Conservation (phyloP, 2,113 vertebrate genomes). For the Ginglymostoma cirratum region DNA sequence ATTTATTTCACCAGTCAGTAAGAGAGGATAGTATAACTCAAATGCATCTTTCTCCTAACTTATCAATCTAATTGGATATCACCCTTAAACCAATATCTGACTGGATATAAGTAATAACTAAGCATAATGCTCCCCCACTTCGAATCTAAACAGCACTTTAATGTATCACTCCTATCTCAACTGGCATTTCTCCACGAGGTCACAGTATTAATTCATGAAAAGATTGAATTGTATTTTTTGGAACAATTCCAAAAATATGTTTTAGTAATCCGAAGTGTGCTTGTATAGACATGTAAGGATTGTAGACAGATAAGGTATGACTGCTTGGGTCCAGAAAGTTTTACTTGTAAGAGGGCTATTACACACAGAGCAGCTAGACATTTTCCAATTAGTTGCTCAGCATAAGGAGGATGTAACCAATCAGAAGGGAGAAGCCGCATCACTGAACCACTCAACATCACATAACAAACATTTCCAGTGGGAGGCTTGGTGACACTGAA, state of each 20-base stretch:
- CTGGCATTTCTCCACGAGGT: not conserved
- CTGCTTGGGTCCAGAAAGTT: not conserved
- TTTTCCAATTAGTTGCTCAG: not conserved
- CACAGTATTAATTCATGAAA: constrained; percentile 23
- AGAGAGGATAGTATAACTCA: not conserved
- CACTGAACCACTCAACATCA: not conserved
- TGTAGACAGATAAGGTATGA: not conserved
- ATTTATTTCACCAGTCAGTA: not conserved
- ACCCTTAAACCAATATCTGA: not conserved
- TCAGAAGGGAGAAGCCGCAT: not conserved
- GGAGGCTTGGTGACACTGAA: not conserved
- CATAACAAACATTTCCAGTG: not conserved
- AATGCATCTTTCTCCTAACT: not conserved
- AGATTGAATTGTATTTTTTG: constrained; percentile 12
- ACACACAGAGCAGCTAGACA: too few relatives aligned
- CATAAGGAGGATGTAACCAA: not conserved
- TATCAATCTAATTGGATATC: not conserved
- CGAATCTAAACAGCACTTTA: not conserved
- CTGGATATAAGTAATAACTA: not conserved
- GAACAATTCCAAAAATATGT: constrained; percentile 22
- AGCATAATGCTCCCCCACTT: not conserved
- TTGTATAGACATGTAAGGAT: constrained; percentile 8
- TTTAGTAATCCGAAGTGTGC: constrained; percentile 24
- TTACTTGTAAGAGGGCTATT: not conserved
- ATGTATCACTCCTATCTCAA: not conserved